Conservation (phyloP, 2,113 vertebrate species). For the Actinemys pallida region DNA sequence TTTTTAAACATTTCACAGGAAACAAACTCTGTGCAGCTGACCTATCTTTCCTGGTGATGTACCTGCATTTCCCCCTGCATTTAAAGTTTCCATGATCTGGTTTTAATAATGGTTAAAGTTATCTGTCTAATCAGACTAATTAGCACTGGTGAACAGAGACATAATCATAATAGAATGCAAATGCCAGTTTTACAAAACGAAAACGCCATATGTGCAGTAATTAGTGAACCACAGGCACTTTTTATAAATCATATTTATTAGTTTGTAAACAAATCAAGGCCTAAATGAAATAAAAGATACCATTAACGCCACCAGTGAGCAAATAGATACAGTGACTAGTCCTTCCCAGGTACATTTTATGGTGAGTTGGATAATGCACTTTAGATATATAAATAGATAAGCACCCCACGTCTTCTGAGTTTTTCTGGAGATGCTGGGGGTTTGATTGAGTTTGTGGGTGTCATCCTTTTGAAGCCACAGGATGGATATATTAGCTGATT, state of each 20-base stretch:
- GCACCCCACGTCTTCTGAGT: background rate
- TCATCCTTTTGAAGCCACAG: background rate
- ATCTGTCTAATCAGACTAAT: slow-evolving; percentile 87
- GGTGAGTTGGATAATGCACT: background rate
- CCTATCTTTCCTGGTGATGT: slow-evolving; percentile 44
- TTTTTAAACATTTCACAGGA: slow-evolving; percentile 61
- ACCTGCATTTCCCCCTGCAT: slow-evolving; percentile 1
- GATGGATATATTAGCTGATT: slow-evolving; percentile 25
- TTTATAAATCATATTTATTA: slow-evolving; percentile 89
- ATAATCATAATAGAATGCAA: slow-evolving; percentile 87
- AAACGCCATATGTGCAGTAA: slow-evolving; percentile 88
- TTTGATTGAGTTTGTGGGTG: background rate
- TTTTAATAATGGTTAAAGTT: slow-evolving; percentile 79
- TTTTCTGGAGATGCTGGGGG: background rate
- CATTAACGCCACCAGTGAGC: slow-evolving; percentile 62
- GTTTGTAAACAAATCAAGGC: slow-evolving; percentile 86
- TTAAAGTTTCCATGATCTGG: slow-evolving; percentile 62
- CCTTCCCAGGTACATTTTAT: background rate
- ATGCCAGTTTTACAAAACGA: slow-evolving; percentile 85
- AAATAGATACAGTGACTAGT: slow-evolving; percentile 32
- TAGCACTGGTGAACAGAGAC: slow-evolving; percentile 84
- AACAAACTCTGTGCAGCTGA: slow-evolving; percentile 52
- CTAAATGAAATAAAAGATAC: slow-evolving; percentile 82
- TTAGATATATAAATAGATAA: background rate
- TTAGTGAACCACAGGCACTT: slow-evolving; percentile 83